Conservation (phyloP, 1,140 invertebrate species). For the Copidosoma floridanum region DNA sequence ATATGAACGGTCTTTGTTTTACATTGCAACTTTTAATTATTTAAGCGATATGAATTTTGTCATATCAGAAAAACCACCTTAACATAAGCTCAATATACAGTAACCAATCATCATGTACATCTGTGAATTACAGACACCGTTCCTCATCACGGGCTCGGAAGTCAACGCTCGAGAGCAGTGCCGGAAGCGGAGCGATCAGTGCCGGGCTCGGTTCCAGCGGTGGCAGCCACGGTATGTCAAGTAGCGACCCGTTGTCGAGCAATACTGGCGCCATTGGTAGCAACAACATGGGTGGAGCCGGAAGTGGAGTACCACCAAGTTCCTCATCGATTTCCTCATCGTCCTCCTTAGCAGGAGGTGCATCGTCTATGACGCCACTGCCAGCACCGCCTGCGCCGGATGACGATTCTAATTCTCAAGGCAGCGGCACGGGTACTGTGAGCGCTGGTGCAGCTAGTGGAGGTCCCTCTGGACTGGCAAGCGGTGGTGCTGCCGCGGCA, state of each 20-base stretch:
- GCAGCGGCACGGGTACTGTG: too few species aligned
- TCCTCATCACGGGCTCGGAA: slow-evolving; percentile 62
- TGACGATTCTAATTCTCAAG: background rate
- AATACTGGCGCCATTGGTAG: background rate
- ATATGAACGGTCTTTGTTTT: too few species aligned
- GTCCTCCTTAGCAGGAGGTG: too few species aligned
- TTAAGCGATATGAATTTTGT: too few species aligned
- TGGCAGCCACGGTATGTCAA: slow-evolving; percentile 46
- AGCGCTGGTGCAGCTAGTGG: too few species aligned
- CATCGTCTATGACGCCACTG: background rate
- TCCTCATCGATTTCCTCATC: slow-evolving; percentile 39
- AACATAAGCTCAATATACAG: too few species aligned
- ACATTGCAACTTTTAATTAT: too few species aligned
- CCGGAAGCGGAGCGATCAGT: slow-evolving; percentile 40
- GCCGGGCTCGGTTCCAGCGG: slow-evolving; percentile 44
- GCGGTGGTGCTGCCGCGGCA: slow-evolving; percentile 46
- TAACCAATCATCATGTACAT: too few species aligned
- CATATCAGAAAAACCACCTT: too few species aligned
- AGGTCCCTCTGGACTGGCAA: slow-evolving; percentile 52
- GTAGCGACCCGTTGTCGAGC: slow-evolving; percentile 41
- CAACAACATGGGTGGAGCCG: slow-evolving; percentile 5
- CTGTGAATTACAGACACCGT: slow-evolving; percentile 58
- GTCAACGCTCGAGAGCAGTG: slow-evolving; percentile 42
- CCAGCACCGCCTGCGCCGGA: background rate
- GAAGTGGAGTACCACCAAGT: too few species aligned